A percentile compares a stretch with the other conserved stretches of the same genome.
These are phyloP conservation scores for Vulpes lagopus DNA, from an alignment of 2,113 vertebrate genomes.

Conservation along the genomic window DNA sequence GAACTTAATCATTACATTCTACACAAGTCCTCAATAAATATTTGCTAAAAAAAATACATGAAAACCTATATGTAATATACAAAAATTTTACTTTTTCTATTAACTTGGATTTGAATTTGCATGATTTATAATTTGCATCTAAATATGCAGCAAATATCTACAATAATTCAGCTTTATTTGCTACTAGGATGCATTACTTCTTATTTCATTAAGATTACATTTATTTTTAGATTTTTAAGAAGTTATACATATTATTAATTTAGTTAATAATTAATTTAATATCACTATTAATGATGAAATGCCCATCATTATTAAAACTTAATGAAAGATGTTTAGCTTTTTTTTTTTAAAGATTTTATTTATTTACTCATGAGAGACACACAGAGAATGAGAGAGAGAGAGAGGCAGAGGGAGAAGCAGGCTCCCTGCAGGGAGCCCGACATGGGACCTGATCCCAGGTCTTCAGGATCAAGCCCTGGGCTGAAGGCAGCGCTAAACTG, in stretches of 20 bases:
- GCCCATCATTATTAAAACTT: background rate
- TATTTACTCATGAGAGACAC: too few species aligned
- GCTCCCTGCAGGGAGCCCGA: too few species aligned
- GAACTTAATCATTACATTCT: background rate
- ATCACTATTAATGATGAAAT: background rate
- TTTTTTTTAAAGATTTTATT: too few species aligned
- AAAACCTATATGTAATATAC: background rate
- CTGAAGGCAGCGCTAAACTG: too few species aligned
- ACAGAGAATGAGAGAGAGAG: too few species aligned
- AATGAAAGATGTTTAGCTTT: background rate
- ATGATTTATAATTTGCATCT: background rate
- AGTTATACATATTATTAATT: background rate
- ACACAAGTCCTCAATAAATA: background rate
- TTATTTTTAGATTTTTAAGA: constrained; percentile 16
- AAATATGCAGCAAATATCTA: background rate
- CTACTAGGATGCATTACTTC: background rate
- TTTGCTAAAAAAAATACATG: background rate
- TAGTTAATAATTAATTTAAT: constrained; percentile 7
- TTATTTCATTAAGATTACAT: background rate
- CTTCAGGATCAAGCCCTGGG: too few species aligned
- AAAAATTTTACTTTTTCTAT: background rate
- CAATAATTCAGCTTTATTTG: constrained; percentile 13
- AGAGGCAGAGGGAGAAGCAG: too few species aligned
- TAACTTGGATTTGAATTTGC: background rate
- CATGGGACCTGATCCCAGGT: too few species aligned